Evolutionary conservation across 2,113 vertebrate genomes (phyloP).

Genomic region (Pygathrix nemaeus): DNA sequence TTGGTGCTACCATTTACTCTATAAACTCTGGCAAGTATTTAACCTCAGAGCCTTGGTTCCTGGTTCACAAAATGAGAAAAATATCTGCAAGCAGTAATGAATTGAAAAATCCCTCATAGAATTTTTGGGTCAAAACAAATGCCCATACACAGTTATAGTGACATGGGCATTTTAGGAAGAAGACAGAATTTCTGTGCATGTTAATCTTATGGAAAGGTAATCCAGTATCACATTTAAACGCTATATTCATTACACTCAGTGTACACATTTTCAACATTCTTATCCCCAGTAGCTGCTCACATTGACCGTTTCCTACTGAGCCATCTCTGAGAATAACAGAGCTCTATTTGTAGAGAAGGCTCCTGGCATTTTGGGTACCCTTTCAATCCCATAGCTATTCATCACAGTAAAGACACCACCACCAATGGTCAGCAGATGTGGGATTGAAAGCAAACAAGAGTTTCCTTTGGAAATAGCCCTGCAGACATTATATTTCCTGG

Average conservation of each 20-base stretch:
- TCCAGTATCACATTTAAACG: neutral
- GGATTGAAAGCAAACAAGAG: neutral
- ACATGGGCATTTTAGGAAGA: neutral
- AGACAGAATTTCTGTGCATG: neutral
- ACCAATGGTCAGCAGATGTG: neutral
- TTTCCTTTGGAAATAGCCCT: constrained; percentile 43
- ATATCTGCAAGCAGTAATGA: neutral
- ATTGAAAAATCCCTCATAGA: neutral
- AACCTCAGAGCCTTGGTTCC: neutral
- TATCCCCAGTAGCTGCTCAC: neutral
- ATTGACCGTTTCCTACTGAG: neutral
- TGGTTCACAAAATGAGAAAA: neutral
- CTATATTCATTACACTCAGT: neutral
- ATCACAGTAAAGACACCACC: neutral
- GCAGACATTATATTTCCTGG: neutral
- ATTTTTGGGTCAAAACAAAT: neutral
- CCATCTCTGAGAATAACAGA: neutral
- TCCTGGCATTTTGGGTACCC: neutral
- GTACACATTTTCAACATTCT: neutral
- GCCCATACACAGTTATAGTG: neutral
- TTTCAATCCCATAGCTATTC: neutral
- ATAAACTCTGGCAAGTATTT: neutral
- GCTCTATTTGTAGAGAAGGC: neutral
- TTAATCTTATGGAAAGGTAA: neutral
- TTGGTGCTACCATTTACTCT: neutral